Conservation (phyloP, 2,113 vertebrate species). For the Eretmochelys imbricata region DNA sequence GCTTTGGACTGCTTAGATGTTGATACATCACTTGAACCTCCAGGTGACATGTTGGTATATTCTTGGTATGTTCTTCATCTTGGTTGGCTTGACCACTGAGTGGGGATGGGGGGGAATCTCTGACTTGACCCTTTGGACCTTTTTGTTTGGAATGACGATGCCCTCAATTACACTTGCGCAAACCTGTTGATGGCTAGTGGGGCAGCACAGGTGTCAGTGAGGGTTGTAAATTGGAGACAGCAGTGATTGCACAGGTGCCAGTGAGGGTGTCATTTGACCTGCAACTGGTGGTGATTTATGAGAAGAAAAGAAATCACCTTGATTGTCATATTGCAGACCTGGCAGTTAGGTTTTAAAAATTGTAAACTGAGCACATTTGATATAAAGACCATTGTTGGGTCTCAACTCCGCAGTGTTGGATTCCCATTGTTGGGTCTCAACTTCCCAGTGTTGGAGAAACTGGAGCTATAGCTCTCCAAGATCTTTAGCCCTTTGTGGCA, state of each 20-base stretch:
- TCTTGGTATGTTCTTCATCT: too few relatives aligned
- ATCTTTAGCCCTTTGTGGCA: not conserved
- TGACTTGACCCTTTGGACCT: not conserved
- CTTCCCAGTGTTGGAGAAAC: not conserved
- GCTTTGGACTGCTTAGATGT: too few relatives aligned
- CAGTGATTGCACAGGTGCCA: conserved; percentile 65
- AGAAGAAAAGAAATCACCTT: not conserved
- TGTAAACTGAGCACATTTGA: not conserved
- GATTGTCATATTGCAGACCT: not conserved
- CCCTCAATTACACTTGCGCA: not conserved
- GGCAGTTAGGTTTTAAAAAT: not conserved
- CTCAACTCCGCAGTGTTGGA: not conserved
- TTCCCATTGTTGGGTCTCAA: conserved; percentile 5
- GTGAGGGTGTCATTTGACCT: conserved; percentile 21
- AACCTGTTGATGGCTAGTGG: not conserved
- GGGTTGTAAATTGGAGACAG: conserved; percentile 47
- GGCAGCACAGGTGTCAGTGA: not conserved
- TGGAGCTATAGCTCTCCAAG: not conserved
- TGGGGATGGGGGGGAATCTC: too few relatives aligned
- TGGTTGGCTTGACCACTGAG: too few relatives aligned
- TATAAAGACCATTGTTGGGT: not conserved
- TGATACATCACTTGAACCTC: too few relatives aligned
- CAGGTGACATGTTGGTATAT: too few relatives aligned
- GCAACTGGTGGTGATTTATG: not conserved
- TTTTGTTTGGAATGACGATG: not conserved